phyloP scores from a whole-genome alignment of 2,888 invertebrate genomes.

The Drosophila setosimentum region DNA sequence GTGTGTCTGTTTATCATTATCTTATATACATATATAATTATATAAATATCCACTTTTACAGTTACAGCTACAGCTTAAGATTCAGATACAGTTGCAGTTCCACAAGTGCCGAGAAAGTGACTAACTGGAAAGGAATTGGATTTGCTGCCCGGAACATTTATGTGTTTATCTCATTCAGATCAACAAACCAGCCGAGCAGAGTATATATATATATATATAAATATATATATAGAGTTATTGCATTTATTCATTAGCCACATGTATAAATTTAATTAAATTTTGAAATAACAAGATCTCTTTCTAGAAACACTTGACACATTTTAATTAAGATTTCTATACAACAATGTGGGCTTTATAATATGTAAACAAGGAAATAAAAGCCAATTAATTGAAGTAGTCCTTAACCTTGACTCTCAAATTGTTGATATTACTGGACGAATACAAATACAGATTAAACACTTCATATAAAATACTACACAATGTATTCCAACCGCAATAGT shows the following conservation, averaged over 20 bases:
- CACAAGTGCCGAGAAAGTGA: conserved; percentile 18
- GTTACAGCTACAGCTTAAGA: not conserved
- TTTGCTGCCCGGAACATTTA: not conserved
- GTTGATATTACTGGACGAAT: not conserved
- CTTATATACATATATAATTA: not conserved
- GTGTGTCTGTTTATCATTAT: not conserved
- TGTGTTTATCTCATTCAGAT: conserved; percentile 1
- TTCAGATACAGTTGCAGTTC: conserved; percentile 8
- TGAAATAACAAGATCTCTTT: not conserved
- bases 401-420: not conserved
- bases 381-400: not conserved
- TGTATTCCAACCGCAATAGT: not conserved
- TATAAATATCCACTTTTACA: not conserved
- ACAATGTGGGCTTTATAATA: not conserved
- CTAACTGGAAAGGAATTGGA: conserved; percentile 23
- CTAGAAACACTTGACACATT: not conserved
- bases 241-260: too few relatives aligned
- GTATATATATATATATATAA: not conserved
- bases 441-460: not conserved
- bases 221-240: too few relatives aligned
- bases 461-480: not conserved
- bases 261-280: not conserved
- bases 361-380: not conserved
- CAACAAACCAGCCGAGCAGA: not conserved
- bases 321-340: not conserved